A percentile compares a stretch with the other conserved stretches of the same genome.
phyloP scores from a whole-genome alignment of 2,888 invertebrate genomes.

The Lathronympha strigana region DNA sequence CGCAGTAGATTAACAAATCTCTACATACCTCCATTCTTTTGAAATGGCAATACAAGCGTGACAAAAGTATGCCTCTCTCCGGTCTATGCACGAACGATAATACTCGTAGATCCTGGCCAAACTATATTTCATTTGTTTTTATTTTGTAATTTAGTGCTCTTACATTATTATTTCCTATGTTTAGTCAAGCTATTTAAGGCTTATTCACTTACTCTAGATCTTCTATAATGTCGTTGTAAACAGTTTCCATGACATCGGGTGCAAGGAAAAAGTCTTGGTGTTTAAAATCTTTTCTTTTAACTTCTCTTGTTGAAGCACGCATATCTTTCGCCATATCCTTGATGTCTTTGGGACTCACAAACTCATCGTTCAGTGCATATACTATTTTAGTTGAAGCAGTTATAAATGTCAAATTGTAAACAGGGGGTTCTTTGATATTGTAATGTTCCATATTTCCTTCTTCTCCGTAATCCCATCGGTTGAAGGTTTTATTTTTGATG shows the following conservation, averaged over 20 bases:
- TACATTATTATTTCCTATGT: background rate
- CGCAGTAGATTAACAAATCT: no score
- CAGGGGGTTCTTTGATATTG: constrained; percentile 40
- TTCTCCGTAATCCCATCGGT: constrained; percentile 48
- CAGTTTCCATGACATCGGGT: constrained; percentile 44
- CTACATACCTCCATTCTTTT: no score
- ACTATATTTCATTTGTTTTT: background rate
- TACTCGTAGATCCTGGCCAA: no score
- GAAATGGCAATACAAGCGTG: no score
- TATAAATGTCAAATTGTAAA: constrained; percentile 46
- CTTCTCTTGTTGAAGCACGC: constrained; percentile 43
- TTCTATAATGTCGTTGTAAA: constrained; percentile 46
- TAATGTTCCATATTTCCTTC: constrained; percentile 46
- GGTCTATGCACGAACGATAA: no score
- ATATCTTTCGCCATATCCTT: constrained; percentile 47
- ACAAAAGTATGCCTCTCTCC: no score
- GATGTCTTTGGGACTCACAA: constrained; percentile 48
- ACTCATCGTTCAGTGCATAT: constrained; percentile 47
- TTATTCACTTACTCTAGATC: constrained; percentile 25
- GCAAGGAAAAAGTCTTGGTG: constrained; percentile 48
- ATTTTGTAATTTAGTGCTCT: no score
- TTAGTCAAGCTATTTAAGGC: background rate
- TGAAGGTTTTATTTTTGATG: constrained; percentile 47
- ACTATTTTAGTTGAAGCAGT: constrained; percentile 47
- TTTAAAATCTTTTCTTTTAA: constrained; percentile 46